phyloP scores from a whole-genome alignment of 2,113 vertebrate genomes.

The Saccopteryx bilineata region DNA sequence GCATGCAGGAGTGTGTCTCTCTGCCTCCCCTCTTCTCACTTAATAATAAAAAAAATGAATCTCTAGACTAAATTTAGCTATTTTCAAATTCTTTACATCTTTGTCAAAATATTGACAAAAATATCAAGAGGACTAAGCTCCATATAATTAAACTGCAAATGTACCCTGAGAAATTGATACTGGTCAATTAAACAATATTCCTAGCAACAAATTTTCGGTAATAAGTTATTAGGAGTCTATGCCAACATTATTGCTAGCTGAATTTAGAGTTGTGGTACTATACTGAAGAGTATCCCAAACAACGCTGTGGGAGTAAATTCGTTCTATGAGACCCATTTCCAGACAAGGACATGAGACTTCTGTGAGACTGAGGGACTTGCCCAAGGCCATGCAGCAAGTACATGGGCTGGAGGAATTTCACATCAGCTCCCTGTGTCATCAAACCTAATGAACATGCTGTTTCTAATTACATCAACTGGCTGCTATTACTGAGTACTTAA shows the following conservation, averaged over 20 bases:
- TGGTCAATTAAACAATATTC: not conserved
- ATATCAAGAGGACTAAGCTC: not conserved
- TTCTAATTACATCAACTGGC: not conserved
- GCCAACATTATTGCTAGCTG: not conserved
- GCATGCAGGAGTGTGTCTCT: no score
- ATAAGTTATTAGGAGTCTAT: not conserved
- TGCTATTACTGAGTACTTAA: not conserved
- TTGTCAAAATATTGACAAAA: slow-evolving; percentile 20
- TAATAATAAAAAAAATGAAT: no score
- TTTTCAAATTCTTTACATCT: not conserved
- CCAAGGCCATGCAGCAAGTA: not conserved
- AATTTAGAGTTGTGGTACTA: not conserved
- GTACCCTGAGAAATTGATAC: not conserved
- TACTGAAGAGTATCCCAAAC: not conserved
- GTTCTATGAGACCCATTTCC: not conserved
- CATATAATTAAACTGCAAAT: not conserved
- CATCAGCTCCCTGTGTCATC: not conserved
- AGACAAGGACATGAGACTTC: not conserved
- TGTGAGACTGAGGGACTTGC: not conserved
- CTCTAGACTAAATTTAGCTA: not conserved
- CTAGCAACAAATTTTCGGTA: not conserved
- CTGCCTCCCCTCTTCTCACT: no score
- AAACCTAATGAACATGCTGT: not conserved
- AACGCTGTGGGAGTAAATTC: not conserved
- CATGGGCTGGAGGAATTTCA: not conserved